phyloP scores from a whole-genome alignment of 2,888 invertebrate genomes.

The Lochmaea crataegi region DNA sequence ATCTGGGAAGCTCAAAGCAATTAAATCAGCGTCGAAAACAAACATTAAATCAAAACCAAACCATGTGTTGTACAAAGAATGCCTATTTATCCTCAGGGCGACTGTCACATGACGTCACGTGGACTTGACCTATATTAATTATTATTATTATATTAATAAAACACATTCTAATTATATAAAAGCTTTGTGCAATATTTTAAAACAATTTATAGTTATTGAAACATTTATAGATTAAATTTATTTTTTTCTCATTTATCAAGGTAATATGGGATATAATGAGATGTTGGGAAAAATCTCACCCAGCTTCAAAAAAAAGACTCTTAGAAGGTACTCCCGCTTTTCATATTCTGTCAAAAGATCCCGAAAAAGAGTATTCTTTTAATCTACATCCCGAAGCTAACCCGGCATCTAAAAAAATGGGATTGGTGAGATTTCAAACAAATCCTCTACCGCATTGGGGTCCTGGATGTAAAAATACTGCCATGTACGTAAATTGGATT shows the following conservation, averaged over 20 bases:
- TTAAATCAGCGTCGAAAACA: too few species aligned
- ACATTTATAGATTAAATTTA: too few species aligned
- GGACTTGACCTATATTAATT: too few species aligned
- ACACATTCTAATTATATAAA: too few species aligned
- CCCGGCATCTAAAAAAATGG: constrained; percentile 79
- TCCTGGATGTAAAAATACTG: constrained; percentile 83
- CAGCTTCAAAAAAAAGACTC: constrained; percentile 73
- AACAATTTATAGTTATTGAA: not conserved
- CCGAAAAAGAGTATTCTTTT: constrained; percentile 67
- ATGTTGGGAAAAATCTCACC: constrained; percentile 79
- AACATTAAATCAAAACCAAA: too few species aligned
- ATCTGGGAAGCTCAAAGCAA: too few species aligned
- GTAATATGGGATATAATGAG: constrained; percentile 94
- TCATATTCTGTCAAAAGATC: constrained; percentile 70
- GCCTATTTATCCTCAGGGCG: too few species aligned
- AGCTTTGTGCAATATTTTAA: not conserved
- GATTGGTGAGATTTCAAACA: constrained; percentile 82
- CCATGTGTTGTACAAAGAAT: too few species aligned
- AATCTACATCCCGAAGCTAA: constrained; percentile 77
- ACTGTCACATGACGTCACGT: too few species aligned
- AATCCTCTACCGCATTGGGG: constrained; percentile 94
- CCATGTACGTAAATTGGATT: constrained; percentile 69
- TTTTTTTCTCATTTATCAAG: not conserved
- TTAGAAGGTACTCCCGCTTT: constrained; percentile 67
- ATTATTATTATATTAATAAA: too few species aligned